A percentile compares a stretch with the other conserved stretches of the same genome.
These are phyloP conservation scores for Bemisia tabaci DNA, from an alignment of 1,140 invertebrate species.

Conservation along the genomic window DNA sequence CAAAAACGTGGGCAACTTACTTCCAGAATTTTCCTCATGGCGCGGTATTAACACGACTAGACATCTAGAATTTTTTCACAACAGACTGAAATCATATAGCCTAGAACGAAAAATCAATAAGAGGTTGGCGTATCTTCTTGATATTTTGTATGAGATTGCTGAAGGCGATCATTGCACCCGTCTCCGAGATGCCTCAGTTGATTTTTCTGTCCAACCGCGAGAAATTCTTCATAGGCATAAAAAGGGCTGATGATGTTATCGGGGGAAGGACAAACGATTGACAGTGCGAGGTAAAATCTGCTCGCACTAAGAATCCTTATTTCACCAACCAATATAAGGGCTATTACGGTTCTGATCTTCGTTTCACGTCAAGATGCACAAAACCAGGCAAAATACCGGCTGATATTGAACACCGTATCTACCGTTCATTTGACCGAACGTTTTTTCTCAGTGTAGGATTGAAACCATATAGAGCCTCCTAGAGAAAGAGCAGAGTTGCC, in stretches of 20 bases:
- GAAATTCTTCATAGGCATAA: neutral
- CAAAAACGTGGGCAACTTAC: slow-evolving; percentile 7
- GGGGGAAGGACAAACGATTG: neutral
- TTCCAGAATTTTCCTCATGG: slow-evolving; percentile 5
- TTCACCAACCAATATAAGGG: neutral
- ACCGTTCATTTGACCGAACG: no score
- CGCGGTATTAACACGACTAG: slow-evolving; percentile 1
- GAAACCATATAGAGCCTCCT: no score
- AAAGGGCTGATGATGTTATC: neutral
- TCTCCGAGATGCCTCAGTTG: neutral
- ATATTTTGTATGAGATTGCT: neutral
- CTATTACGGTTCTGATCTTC: neutral
- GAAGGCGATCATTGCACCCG: neutral
- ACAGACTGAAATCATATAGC: slow-evolving; percentile 1
- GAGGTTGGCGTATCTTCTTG: neutral
- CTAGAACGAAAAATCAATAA: slow-evolving; percentile 3
- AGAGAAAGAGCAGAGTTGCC: no score
- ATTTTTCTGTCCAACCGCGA: neutral
- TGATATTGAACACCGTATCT: no score
- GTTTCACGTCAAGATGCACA: neutral
- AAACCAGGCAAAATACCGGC: no score
- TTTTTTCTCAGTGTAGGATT: no score
- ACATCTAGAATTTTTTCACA: slow-evolving; percentile 9
- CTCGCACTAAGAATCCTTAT: neutral
- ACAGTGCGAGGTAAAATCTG: neutral